Conservation (phyloP, 2,888 invertebrate species). For the Notodonta dromedarius region DNA sequence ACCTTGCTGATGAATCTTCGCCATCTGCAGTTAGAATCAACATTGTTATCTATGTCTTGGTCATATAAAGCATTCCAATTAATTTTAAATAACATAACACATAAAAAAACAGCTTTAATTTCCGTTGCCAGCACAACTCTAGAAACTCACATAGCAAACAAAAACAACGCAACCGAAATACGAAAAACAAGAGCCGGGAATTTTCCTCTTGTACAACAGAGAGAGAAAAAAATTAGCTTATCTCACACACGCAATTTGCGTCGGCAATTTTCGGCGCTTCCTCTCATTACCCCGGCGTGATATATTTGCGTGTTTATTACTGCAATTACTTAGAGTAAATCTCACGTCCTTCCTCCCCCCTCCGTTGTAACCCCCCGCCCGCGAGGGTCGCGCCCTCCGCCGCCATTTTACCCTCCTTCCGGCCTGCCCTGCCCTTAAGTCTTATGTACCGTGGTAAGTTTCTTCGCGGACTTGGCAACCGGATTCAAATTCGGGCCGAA, state of each 20-base stretch:
- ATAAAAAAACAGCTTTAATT: too few species aligned
- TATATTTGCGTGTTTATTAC: conserved; percentile 85
- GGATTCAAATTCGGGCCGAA: conserved; percentile 83
- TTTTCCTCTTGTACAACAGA: conserved; percentile 40
- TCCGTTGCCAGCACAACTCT: not conserved
- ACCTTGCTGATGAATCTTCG: too few species aligned
- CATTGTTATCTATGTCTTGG: too few species aligned
- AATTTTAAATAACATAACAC: too few species aligned
- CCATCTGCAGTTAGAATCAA: too few species aligned
- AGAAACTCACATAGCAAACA: not conserved
- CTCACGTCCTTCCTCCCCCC: conserved; percentile 83
- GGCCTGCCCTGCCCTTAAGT: conserved; percentile 83
- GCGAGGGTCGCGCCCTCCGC: conserved; percentile 79
- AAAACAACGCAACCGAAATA: conserved; percentile 4
- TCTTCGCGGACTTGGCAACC: conserved; percentile 83
- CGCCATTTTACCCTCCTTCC: conserved; percentile 82
- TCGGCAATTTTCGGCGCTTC: conserved; percentile 81
- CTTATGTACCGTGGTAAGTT: conserved; percentile 83
- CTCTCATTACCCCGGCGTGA: conserved; percentile 83
- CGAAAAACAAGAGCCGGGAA: conserved; percentile 16
- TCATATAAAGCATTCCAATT: too few species aligned
- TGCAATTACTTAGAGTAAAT: conserved; percentile 86
- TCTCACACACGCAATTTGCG: conserved; percentile 84
- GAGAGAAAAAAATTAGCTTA: conserved; percentile 76
- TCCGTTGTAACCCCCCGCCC: conserved; percentile 47